phyloP scores from a whole-genome alignment of 2,797 vertebrate genomes.

The Brachyrhaphis roseni region DNA sequence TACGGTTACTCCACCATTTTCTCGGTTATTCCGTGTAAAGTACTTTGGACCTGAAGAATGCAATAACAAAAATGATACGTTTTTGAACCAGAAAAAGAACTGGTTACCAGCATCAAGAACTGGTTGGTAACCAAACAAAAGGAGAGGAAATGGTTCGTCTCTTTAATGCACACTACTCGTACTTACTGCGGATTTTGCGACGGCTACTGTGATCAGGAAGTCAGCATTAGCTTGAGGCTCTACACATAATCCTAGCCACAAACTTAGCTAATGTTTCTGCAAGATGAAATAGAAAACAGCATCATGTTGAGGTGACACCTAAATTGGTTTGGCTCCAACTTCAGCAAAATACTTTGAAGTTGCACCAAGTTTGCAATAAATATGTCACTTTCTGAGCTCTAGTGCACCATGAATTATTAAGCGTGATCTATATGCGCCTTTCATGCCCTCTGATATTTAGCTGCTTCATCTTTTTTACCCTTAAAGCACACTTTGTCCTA shows the following conservation, averaged over 20 bases:
- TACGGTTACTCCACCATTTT: neutral
- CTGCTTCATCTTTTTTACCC: neutral
- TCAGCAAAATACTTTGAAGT: neutral
- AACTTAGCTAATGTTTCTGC: neutral
- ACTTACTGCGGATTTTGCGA: neutral
- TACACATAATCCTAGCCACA: neutral
- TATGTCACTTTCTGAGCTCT: neutral
- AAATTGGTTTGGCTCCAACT: neutral
- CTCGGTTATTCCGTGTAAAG: neutral
- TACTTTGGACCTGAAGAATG: neutral
- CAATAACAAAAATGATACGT: neutral
- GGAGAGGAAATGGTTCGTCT: too few relatives aligned
- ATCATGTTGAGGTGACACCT: neutral
- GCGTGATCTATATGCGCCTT: neutral
- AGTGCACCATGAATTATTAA: neutral
- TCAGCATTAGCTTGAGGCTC: neutral
- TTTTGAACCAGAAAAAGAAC: neutral
- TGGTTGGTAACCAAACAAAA: neutral
- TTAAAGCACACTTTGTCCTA: neutral
- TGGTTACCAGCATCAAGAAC: neutral
- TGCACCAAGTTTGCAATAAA: neutral
- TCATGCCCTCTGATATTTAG: conserved; percentile 1
- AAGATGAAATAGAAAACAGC: neutral
- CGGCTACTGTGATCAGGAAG: neutral
- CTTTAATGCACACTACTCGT: neutral